Conservation (phyloP, 37 sponge, comb jelly and placozoan species). For the Beroe forskalii region DNA sequence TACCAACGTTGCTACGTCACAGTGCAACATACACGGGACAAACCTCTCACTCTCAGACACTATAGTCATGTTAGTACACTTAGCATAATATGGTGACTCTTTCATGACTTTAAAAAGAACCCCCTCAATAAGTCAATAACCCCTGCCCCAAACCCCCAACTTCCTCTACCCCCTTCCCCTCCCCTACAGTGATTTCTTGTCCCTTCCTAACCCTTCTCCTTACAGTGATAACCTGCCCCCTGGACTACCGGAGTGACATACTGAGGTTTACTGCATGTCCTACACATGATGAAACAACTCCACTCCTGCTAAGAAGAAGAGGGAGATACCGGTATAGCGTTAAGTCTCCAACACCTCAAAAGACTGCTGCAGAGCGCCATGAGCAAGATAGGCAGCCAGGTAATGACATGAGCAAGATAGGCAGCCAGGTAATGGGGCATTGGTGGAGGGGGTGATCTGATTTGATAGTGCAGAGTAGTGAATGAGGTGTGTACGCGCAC, state of each 20-base stretch:
- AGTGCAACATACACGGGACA: constrained; percentile 61
- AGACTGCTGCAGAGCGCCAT: constrained; percentile 19
- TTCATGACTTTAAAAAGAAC: too few species aligned
- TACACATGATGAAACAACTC: constrained; percentile 9
- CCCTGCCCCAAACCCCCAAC: too few species aligned
- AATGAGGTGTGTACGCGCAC: too few species aligned
- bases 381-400: constrained; percentile 30
- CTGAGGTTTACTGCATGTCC: constrained; percentile 55
- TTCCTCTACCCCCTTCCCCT: too few species aligned
- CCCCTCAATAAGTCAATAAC: too few species aligned
- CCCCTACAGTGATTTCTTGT: constrained; percentile 36
- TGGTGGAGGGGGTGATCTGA: too few species aligned
- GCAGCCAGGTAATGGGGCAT: not conserved
- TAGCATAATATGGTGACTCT: too few species aligned
- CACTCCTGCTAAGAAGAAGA: constrained; percentile 44
- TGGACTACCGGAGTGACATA: not conserved
- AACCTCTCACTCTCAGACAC: constrained; percentile 33
- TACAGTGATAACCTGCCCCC: constrained; percentile 41
- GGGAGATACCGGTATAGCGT: not conserved
- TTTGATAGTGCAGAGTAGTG: too few species aligned
- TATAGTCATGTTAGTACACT: constrained; percentile 53
- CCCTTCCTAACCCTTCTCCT: too few species aligned
- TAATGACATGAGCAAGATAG: not conserved
- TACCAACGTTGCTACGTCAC: constrained; percentile 35
- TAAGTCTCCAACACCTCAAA: constrained; percentile 31